Conservation (phyloP, 2,113 vertebrate species). For the Setophaga petechia region DNA sequence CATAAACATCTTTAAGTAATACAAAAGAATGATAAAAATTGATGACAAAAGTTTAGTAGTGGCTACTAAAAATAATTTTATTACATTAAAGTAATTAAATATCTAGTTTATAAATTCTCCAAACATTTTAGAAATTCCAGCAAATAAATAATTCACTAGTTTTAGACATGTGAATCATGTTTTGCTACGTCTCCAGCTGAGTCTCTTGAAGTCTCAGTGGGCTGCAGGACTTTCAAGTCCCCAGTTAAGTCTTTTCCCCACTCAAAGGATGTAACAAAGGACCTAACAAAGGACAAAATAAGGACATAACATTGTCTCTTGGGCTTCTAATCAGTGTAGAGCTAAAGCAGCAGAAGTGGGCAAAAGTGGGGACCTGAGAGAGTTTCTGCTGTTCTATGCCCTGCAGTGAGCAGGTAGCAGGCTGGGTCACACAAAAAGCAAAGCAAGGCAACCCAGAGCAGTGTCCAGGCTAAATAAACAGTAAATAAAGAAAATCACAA, state of each 20-base stretch:
- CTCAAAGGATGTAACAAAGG: neutral
- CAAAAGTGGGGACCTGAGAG: neutral
- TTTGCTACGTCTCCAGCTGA: neutral
- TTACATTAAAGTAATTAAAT: neutral
- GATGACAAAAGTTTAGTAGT: neutral
- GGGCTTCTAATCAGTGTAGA: neutral
- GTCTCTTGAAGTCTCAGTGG: neutral
- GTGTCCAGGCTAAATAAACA: neutral
- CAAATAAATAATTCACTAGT: neutral
- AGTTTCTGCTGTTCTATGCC: neutral
- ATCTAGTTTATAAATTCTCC: neutral
- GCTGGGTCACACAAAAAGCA: neutral
- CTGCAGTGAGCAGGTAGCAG: neutral
- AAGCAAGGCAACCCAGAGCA: neutral
- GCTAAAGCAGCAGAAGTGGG: neutral
- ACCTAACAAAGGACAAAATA: neutral
- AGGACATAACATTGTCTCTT: neutral
- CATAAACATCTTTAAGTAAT: neutral
- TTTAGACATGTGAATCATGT: neutral
- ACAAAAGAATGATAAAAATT: neutral
- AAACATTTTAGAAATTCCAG: neutral
- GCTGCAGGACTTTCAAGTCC: neutral
- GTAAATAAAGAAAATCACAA: neutral
- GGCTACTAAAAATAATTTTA: neutral
- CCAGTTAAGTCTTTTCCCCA: rapidly evolving